Percentiles rank a stretch among this genome's conserved stretches.
Conservation (phyloP, 2,797 vertebrate genomes). For the Menidia menidia region DNA sequence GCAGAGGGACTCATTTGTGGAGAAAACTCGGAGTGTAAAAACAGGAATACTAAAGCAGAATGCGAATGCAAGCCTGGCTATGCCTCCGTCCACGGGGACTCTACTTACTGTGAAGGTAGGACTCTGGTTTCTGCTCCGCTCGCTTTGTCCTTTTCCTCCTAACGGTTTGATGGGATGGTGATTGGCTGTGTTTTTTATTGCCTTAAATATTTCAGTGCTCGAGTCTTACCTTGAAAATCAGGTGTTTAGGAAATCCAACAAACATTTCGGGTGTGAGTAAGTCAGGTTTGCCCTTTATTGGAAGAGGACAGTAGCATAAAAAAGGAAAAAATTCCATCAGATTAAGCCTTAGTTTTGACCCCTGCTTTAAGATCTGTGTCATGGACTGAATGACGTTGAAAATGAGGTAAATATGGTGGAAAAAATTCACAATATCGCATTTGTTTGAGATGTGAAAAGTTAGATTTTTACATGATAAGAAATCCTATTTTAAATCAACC, state of each 20-base stretch:
- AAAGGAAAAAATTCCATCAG: no score
- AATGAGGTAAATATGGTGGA: no score
- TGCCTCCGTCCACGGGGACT: slow-evolving; percentile 89
- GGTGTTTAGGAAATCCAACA: not conserved
- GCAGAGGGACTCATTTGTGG: slow-evolving; percentile 92
- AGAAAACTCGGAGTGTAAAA: slow-evolving; percentile 94
- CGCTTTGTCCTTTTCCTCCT: not conserved
- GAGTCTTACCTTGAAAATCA: not conserved
- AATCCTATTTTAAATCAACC: no score
- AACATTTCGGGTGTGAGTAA: not conserved
- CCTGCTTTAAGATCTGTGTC: no score
- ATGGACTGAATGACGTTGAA: no score
- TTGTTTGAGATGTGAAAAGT: no score
- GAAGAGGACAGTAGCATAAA: no score
- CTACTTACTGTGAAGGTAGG: slow-evolving; percentile 94
- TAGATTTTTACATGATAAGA: no score
- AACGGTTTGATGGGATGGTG: slow-evolving; percentile 9
- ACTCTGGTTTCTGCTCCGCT: slow-evolving; percentile 8
- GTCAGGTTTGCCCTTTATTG: no score
- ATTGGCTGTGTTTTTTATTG: not conserved
- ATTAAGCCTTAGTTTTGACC: no score
- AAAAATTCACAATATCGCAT: no score
- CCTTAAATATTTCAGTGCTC: not conserved
- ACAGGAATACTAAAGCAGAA: slow-evolving; percentile 91
- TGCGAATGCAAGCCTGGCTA: slow-evolving; percentile 94